Evolutionary conservation across 2,797 vertebrate genomes (phyloP), one percentile per base, ranked within the genome.

Genomic region (Adrianichthys oophorus): DNA sequence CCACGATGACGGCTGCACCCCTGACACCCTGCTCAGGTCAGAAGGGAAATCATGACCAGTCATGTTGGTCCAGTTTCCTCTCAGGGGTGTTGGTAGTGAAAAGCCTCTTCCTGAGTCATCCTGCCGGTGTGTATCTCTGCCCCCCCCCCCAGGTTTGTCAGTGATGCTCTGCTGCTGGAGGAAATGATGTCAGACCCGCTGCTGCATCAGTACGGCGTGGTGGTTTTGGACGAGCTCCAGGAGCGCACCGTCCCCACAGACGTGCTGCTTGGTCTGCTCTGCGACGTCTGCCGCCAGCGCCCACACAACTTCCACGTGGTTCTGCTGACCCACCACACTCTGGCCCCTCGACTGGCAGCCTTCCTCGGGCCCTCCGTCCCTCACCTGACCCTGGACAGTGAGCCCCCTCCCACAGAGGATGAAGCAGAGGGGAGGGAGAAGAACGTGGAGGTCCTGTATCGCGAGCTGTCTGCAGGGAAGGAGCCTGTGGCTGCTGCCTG

Each of bases 191-290:
- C 96, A 0, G 94, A 95, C 69, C 94, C 93, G 0, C 90, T 96
- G 78, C 86, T 95, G 59, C 93, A 91, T 52, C 90, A 92, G 84
- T 96, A 94, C 0, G 89, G 91, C 0, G 80, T 96, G 4, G 87
- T 98, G 73, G 91, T 98, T 43, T 56, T 98, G 85, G 96, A 98
- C 0, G 97, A 99, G 87, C 89, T 76, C 0, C 97, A 99, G 89
- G 95, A 98, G 78, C 94, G 96, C 4, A 96, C 97, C 0, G 90
- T 98, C 52, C 82, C 96, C 74, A 95, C 94, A 0, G 97, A 98
- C 4, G 91, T 93, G 6, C 91, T 98, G 15, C 89, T 98, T 69
- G 97, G 96, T 7, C 86, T 98, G 67, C 90, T 98, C 42, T 93
- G 93, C 26, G 95, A 96, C 0, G 92, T 97, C 49, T 92, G 92